A percentile compares a stretch with the other conserved stretches of the same genome.
These are phyloP conservation scores for Cerastis rubricosa DNA, from an alignment of 2,888 invertebrate genomes.

Conservation along the genomic window DNA sequence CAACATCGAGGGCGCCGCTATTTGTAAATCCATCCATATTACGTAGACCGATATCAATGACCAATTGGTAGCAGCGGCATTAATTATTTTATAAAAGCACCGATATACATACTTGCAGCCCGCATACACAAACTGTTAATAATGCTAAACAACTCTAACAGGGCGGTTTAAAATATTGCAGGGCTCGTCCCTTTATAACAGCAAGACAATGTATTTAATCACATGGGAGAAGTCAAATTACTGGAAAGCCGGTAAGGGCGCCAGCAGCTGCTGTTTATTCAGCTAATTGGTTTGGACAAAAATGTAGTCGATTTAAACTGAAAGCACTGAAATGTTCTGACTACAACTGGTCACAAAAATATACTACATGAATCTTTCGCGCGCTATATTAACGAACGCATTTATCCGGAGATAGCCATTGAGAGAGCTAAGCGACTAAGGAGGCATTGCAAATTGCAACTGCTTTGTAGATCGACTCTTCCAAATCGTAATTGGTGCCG, in stretches of 20 bases:
- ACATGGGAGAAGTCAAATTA: not conserved
- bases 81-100: slow-evolving; percentile 14
- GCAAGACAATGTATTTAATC: slow-evolving; percentile 1
- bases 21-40: slow-evolving; percentile 3
- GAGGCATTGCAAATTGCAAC: not conserved
- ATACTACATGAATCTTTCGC: not conserved
- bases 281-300: not conserved
- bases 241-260: not conserved
- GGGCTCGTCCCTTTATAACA: not conserved
- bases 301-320: not conserved
- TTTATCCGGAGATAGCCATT: not conserved
- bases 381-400: not conserved
- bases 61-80: slow-evolving; percentile 7
- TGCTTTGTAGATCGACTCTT: not conserved
- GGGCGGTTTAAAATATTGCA: slow-evolving; percentile 2
- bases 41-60: slow-evolving; percentile 3
- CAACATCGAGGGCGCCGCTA: not conserved
- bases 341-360: not conserved
- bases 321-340: not conserved
- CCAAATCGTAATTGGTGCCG: not conserved
- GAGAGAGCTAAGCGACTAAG: not conserved
- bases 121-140: slow-evolving; percentile 13
- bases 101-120: slow-evolving; percentile 9
- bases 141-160: not conserved
- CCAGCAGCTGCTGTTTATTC: not conserved